phyloP scores from a whole-genome alignment of 1,140 invertebrate genomes.

The Coenobita brevimanus region DNA sequence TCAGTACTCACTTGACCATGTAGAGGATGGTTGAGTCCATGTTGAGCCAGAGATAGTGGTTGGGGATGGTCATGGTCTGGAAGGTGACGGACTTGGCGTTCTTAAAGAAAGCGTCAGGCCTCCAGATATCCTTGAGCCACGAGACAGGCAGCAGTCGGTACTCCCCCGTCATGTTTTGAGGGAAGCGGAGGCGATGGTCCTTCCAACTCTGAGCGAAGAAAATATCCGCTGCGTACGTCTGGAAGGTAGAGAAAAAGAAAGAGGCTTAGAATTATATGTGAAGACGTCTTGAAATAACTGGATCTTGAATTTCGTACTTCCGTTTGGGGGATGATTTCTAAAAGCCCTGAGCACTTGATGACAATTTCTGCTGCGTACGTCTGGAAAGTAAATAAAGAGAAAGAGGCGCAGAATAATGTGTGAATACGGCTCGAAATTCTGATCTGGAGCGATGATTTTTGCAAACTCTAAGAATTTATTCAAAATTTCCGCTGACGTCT shows the following conservation, averaged over 20 bases:
- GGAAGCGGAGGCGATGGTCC: slow-evolving; percentile 45
- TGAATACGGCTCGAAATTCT: too few relatives aligned
- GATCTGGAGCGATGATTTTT: too few relatives aligned
- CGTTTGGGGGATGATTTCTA: too few relatives aligned
- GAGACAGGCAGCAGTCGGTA: slow-evolving; percentile 46
- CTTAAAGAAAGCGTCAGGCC: slow-evolving; percentile 53
- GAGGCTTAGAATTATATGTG: too few relatives aligned
- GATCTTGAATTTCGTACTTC: too few relatives aligned
- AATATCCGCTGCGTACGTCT: slow-evolving; percentile 50
- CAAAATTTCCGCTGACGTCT: too few relatives aligned
- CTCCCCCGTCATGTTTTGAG: slow-evolving; percentile 51
- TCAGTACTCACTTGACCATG: slow-evolving; percentile 51
- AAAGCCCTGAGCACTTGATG: too few relatives aligned
- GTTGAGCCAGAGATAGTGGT: slow-evolving; percentile 50
- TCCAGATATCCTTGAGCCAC: slow-evolving; percentile 52
- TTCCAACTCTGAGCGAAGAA: slow-evolving; percentile 58
- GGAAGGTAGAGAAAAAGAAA: neutral
- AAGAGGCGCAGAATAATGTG: too few relatives aligned
- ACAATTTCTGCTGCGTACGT: too few relatives aligned
- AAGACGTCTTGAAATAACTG: too few relatives aligned
- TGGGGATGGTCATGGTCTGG: slow-evolving; percentile 52
- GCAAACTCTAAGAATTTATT: too few relatives aligned
- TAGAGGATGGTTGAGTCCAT: slow-evolving; percentile 44
- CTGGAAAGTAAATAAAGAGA: too few relatives aligned
- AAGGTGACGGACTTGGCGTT: slow-evolving; percentile 52